phyloP scores from a whole-genome alignment of 2,797 vertebrate species.

The Sparidentex hasta region DNA sequence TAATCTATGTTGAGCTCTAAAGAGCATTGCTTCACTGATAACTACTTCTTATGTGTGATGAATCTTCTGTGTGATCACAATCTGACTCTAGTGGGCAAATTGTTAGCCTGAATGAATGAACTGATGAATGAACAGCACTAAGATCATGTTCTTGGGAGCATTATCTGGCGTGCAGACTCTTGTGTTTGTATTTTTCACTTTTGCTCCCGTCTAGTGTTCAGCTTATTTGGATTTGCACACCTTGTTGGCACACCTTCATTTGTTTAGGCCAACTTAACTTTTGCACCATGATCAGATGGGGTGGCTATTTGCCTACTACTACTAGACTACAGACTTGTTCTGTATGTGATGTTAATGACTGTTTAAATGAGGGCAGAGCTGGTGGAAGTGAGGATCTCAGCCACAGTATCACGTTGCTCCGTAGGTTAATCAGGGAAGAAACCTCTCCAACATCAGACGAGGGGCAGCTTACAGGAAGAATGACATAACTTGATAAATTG shows the following conservation, averaged over 20 bases:
- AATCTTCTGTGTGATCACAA: not conserved
- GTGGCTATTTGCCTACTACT: not conserved
- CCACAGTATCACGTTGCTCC: slow-evolving; percentile 11
- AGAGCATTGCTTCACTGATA: not conserved
- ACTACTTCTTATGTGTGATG: not conserved
- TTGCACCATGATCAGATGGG: slow-evolving; percentile 4
- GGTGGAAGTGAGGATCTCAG: not conserved
- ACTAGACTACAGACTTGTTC: not conserved
- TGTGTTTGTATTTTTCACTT: too few relatives aligned
- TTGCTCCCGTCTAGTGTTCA: too few relatives aligned
- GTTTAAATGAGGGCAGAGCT: not conserved
- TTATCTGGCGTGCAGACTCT: too few relatives aligned
- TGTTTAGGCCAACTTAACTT: slow-evolving; percentile 3
- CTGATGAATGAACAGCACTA: not conserved
- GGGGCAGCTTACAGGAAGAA: slow-evolving; percentile 8
- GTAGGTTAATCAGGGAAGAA: slow-evolving; percentile 6
- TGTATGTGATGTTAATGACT: not conserved
- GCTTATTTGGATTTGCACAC: too few relatives aligned
- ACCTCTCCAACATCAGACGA: not conserved
- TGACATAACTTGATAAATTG: slow-evolving; percentile 1
- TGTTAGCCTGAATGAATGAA: not conserved
- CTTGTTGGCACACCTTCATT: not conserved
- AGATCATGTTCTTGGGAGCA: not conserved
- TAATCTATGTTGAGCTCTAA: not conserved
- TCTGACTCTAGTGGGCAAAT: not conserved